These are phyloP conservation scores for Rhagoletis pomonella DNA, from an alignment of 1,140 invertebrate species.

Conservation along the genomic window DNA sequence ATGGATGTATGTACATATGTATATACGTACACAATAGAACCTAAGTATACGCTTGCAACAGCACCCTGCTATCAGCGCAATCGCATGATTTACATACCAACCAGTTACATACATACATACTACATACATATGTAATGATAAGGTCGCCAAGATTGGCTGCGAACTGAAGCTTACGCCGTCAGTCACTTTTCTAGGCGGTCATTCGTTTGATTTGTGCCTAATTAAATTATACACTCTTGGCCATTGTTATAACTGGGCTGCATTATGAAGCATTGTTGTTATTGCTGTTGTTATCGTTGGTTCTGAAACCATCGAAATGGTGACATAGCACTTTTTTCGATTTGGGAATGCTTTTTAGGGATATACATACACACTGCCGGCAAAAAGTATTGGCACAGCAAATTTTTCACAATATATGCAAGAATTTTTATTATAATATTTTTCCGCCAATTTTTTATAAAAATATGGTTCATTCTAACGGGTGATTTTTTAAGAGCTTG, in stretches of 20 bases:
- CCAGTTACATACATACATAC: no score
- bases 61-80: not conserved
- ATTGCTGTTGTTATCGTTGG: not conserved
- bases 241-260: not conserved
- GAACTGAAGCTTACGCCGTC: not conserved
- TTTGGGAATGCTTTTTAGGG: no score
- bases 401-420: no score
- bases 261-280: not conserved
- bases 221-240: slow-evolving; percentile 15
- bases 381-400: no score
- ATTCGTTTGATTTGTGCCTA: slow-evolving; percentile 34
- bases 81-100: slow-evolving; percentile 18
- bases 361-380: no score
- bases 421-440: no score
- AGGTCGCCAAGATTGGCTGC: not conserved
- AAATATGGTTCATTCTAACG: no score
- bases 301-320: not conserved
- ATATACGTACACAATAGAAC: no score
- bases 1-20: no score
- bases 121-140: not conserved
- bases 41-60: no score
- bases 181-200: slow-evolving; percentile 2
- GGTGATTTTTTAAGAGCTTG: no score
- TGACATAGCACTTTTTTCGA: not conserved
- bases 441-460: no score